A percentile compares a stretch with the other conserved stretches of the same genome.
Conservation (phyloP, 2,113 vertebrate species). For the Prionailurus viverrinus region DNA sequence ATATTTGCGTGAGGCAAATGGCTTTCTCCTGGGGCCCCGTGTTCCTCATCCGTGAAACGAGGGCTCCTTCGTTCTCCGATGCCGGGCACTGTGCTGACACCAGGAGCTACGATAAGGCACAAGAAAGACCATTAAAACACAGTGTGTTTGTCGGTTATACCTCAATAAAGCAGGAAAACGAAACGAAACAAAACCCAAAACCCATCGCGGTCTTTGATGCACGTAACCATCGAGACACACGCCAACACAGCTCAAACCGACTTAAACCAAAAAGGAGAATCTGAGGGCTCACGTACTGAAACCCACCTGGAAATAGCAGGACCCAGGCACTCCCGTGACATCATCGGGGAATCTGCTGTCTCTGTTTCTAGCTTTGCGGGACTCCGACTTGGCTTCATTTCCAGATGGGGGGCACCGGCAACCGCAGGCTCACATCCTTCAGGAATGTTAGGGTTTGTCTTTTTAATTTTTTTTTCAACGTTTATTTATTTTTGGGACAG, state of each 20-base stretch:
- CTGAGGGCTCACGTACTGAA: not conserved
- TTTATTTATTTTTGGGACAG: too few relatives aligned
- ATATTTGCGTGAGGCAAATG: not conserved
- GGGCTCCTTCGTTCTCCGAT: not conserved
- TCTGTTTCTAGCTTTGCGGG: not conserved
- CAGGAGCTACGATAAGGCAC: not conserved
- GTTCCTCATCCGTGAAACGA: not conserved
- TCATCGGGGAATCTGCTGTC: not conserved
- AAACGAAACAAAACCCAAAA: not conserved
- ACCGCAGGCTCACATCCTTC: not conserved
- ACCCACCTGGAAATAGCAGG: not conserved
- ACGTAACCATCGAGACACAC: not conserved
- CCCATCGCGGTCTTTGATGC: not conserved
- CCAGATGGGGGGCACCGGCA: not conserved
- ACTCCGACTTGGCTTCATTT: not conserved
- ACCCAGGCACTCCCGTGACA: not conserved
- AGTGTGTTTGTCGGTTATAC: not conserved
- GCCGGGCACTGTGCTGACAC: not conserved
- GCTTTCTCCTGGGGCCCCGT: not conserved
- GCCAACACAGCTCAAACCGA: not conserved
- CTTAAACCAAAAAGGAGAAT: not conserved
- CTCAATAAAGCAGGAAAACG: not conserved
- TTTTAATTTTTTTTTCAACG: not conserved
- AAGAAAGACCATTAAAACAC: not conserved
- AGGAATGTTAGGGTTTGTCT: not conserved